Evolutionary conservation across 2,113 vertebrate species (phyloP).

Genomic region (Xyrauchen texanus): DNA sequence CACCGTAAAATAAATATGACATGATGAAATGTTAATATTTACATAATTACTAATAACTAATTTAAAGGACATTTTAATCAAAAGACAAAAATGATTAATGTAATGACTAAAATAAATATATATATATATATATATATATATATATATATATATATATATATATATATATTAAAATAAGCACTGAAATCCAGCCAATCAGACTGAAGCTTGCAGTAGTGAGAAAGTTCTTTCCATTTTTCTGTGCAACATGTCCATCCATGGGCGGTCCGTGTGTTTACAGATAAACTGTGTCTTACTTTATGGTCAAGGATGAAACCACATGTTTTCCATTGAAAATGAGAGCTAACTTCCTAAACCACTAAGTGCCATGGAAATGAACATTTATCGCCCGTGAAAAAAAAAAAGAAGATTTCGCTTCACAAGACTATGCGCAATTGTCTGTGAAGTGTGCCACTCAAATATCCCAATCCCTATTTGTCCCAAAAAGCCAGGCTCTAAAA

Average conservation of each 20-base stretch:
- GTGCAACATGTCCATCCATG: not conserved
- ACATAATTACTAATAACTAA: too few relatives aligned
- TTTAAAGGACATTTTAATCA: too few relatives aligned
- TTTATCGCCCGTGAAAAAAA: not conserved
- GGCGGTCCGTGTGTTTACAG: not conserved
- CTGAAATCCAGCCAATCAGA: not conserved
- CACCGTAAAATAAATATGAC: too few relatives aligned
- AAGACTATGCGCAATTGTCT: not conserved
- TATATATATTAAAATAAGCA: too few relatives aligned
- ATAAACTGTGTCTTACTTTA: too few relatives aligned
- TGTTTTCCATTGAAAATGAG: not conserved
- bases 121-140: too few relatives aligned
- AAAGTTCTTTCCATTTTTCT: not conserved
- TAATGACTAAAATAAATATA: too few relatives aligned
- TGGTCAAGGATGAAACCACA: too few relatives aligned
- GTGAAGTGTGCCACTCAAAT: not conserved
- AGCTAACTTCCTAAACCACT: not conserved
- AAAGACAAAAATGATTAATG: too few relatives aligned
- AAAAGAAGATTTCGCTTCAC: not conserved
- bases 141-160: too few relatives aligned
- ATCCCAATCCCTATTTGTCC: not conserved
- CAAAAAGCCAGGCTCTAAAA: conserved; percentile 4
- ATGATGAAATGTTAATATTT: too few relatives aligned
- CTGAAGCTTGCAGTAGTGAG: not conserved
- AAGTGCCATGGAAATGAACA: not conserved